Conservation (phyloP, 2,797 vertebrate genomes). For the Synaphobranchus kaupii region DNA sequence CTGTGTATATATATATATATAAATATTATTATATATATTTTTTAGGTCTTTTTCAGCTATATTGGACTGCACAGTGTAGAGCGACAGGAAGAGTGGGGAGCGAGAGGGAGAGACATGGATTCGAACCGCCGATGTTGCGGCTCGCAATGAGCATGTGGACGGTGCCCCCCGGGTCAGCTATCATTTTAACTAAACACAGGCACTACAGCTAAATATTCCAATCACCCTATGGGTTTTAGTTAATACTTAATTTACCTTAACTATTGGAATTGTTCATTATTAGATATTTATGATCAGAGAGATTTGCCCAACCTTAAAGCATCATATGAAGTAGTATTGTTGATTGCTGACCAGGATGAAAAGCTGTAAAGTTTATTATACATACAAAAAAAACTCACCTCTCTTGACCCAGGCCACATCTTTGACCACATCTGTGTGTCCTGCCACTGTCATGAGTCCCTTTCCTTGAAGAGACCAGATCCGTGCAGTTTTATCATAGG, state of each 20-base stretch:
- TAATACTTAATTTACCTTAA: not conserved
- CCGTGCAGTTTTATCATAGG: slow-evolving; percentile 90
- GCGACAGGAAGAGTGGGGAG: too few species aligned
- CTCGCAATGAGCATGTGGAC: too few species aligned
- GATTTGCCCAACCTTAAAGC: not conserved
- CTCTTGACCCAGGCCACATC: slow-evolving; percentile 94
- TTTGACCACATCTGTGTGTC: slow-evolving; percentile 93
- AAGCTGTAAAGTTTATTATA: not conserved
- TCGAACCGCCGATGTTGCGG: too few species aligned
- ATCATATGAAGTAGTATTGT: not conserved
- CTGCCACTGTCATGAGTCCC: slow-evolving; percentile 81
- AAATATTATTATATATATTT: too few species aligned
- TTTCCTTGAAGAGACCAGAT: slow-evolving; percentile 95
- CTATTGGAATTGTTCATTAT: not conserved
- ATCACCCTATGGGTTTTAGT: not conserved
- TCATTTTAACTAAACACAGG: not conserved
- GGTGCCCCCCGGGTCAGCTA: too few species aligned
- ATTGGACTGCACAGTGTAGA: too few species aligned
- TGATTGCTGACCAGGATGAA: not conserved
- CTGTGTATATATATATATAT: too few species aligned
- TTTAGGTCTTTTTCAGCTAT: too few species aligned
- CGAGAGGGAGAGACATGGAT: too few species aligned
- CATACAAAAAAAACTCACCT: slow-evolving; percentile 67
- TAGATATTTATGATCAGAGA: not conserved
- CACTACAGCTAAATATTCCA: not conserved